These are phyloP conservation scores for Oscheius sp. DNA, from an alignment of 2,888 invertebrate species.

Conservation along the genomic window DNA sequence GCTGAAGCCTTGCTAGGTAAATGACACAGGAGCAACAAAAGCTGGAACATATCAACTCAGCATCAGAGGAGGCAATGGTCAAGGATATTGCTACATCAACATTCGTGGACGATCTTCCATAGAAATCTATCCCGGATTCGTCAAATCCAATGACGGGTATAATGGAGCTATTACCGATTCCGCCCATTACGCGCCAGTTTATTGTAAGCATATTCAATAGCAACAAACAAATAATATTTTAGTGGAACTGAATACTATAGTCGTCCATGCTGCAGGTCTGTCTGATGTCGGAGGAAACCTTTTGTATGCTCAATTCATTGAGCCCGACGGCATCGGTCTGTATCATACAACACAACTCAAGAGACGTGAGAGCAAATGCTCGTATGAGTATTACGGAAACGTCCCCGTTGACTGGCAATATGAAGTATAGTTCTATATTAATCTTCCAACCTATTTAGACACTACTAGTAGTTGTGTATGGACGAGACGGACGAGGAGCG, in stretches of 20 bases:
- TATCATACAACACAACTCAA: constrained; percentile 47
- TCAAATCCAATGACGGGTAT: constrained; percentile 40
- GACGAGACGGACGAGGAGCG: constrained; percentile 46
- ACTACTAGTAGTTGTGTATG: constrained; percentile 50
- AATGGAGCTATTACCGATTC: constrained; percentile 55
- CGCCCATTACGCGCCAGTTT: constrained; percentile 50
- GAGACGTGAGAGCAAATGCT: constrained; percentile 45
- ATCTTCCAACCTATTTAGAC: constrained; percentile 31
- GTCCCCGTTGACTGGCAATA: constrained; percentile 41
- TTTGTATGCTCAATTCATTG: constrained; percentile 47
- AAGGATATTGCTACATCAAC: constrained; percentile 43
- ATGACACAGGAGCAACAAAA: constrained; percentile 41
- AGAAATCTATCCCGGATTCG: constrained; percentile 49
- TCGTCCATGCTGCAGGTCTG: constrained; percentile 54
- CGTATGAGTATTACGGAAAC: constrained; percentile 54
- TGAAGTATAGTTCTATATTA: not conserved
- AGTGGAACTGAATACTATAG: constrained; percentile 44
- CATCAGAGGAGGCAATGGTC: constrained; percentile 36
- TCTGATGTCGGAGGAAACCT: constrained; percentile 35
- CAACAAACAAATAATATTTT: not conserved
- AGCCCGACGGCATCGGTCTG: constrained; percentile 40
- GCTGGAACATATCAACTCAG: constrained; percentile 49
- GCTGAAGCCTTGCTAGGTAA: constrained; percentile 32
- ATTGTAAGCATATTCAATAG: constrained; percentile 33
- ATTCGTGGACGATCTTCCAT: constrained; percentile 52